Percentiles rank a stretch among this genome's conserved stretches.
These are phyloP conservation scores for Sminthopsis crassicaudata DNA, from an alignment of 2,113 vertebrate genomes.

Conservation along the genomic window DNA sequence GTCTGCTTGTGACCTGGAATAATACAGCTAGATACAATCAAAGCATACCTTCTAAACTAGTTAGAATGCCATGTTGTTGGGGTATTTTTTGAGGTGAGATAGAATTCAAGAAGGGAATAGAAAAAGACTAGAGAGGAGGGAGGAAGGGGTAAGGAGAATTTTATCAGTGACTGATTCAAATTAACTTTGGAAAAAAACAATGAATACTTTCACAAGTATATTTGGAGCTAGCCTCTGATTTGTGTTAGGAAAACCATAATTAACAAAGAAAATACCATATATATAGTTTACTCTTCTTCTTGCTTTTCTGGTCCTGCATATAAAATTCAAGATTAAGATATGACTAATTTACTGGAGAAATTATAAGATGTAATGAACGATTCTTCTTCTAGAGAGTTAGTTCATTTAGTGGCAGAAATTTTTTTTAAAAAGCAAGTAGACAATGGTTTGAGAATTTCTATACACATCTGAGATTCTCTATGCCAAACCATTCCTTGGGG, in stretches of 20 bases:
- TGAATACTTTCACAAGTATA: neutral
- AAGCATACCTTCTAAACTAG: constrained; percentile 37
- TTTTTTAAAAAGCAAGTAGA: neutral
- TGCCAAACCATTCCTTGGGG: neutral
- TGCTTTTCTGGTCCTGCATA: constrained; percentile 12
- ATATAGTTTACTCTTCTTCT: neutral
- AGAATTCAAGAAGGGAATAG: neutral
- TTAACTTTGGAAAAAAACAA: neutral
- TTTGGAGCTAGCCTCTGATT: constrained; percentile 16
- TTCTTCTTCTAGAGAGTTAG: neutral
- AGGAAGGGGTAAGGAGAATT: neutral
- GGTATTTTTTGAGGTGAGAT: neutral
- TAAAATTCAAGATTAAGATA: neutral
- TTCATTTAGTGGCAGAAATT: neutral
- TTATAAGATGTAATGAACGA: neutral
- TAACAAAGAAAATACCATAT: neutral
- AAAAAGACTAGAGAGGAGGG: neutral
- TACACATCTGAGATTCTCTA: neutral
- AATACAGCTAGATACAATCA: constrained; percentile 46
- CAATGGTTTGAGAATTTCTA: neutral
- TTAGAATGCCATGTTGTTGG: constrained; percentile 32
- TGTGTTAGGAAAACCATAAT: constrained; percentile 53
- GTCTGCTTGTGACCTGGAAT: neutral
- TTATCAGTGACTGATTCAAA: constrained; percentile 31
- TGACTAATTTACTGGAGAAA: constrained; percentile 22